Percentiles rank a stretch among this genome's conserved stretches.
These are phyloP conservation scores for Colletes latitarsis DNA, from an alignment of 1,140 invertebrate species.

Conservation along the genomic window DNA sequence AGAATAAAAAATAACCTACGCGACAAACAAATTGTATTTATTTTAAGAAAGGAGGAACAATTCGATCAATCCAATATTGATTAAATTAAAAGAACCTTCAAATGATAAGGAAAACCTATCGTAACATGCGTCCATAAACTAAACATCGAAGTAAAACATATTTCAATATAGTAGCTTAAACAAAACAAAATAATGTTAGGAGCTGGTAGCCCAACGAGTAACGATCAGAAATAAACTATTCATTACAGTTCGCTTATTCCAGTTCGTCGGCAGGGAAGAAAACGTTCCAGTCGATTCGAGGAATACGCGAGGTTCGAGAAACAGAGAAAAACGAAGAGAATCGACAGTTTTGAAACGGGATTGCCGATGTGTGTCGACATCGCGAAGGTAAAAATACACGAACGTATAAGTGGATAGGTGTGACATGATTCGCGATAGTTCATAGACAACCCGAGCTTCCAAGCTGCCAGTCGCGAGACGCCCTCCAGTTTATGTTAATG, in stretches of 20 bases:
- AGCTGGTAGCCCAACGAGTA: no score
- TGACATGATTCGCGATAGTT: constrained; percentile 38
- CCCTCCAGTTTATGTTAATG: constrained; percentile 46
- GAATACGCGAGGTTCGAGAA: neutral
- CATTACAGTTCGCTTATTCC: neutral
- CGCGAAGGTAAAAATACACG: constrained; percentile 23
- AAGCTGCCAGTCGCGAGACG: constrained; percentile 29
- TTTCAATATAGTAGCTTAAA: no score
- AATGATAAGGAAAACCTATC: no score
- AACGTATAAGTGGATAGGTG: constrained; percentile 25
- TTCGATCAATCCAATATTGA: no score
- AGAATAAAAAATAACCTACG: neutral
- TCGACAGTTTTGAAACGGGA: neutral
- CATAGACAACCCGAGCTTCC: neutral
- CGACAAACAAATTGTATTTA: neutral
- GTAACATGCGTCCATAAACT: no score
- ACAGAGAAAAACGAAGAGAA: neutral
- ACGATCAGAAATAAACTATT: no score
- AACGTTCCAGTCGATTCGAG: neutral
- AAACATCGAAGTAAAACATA: no score
- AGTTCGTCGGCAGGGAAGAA: neutral
- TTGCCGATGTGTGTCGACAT: neutral
- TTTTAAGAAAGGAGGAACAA: no score
- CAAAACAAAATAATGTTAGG: no score
- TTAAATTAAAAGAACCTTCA: no score